These are phyloP conservation scores for Artemia sinica DNA, from an alignment of 2,888 invertebrate genomes.

Conservation along the genomic window DNA sequence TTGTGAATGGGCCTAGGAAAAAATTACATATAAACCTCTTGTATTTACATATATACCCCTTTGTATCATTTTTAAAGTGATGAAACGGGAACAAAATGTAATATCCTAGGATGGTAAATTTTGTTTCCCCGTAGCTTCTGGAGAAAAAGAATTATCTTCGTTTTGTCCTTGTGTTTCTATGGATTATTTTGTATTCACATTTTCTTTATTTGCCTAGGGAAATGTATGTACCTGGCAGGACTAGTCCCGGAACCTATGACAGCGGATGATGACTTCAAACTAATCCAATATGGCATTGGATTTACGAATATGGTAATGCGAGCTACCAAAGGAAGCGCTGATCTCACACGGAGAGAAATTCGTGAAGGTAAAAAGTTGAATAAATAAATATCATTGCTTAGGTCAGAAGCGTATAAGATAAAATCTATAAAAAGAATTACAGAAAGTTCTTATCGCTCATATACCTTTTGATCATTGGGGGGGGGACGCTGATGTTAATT, in stretches of 20 bases:
- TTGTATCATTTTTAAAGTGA: too few relatives aligned
- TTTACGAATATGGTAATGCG: constrained; percentile 95
- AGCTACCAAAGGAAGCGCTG: constrained; percentile 87
- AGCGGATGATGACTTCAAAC: constrained; percentile 84
- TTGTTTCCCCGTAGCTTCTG: constrained; percentile 17
- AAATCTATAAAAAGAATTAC: too few relatives aligned
- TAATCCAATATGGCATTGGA: constrained; percentile 83
- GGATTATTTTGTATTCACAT: constrained; percentile 4
- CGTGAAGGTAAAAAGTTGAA: constrained; percentile 49
- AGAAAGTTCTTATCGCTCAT: too few relatives aligned
- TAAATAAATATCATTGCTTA: background rate
- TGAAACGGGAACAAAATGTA: background rate
- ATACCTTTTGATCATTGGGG: too few relatives aligned
- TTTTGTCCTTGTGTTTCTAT: constrained; percentile 24
- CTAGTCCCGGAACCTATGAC: constrained; percentile 86
- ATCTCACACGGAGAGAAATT: constrained; percentile 80
- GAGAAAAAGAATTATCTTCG: background rate
- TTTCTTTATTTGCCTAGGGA: constrained; percentile 41
- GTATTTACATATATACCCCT: too few relatives aligned
- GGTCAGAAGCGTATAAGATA: too few relatives aligned
- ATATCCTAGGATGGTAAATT: constrained; percentile 14
- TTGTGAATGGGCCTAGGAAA: too few relatives aligned
- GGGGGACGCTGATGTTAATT: too few relatives aligned
- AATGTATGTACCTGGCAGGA: constrained; percentile 83
- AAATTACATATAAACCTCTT: too few relatives aligned